phyloP scores from a whole-genome alignment of 2,888 invertebrate species.

The Cephus rjabovi region DNA sequence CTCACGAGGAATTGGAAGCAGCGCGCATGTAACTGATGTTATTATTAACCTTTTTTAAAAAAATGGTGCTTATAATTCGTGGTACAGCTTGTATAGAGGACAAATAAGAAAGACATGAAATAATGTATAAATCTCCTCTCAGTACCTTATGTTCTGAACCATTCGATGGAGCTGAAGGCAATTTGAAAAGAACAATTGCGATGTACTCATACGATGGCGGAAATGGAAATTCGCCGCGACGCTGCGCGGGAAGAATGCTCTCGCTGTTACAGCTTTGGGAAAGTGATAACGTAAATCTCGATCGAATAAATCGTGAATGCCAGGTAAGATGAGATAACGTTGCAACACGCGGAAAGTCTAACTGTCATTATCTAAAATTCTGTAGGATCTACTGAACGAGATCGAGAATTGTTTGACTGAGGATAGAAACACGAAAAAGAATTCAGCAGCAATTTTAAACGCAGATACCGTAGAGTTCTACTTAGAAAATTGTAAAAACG shows the following conservation, averaged over 20 bases:
- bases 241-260: slow-evolving; percentile 55
- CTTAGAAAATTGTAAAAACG: slow-evolving; percentile 48
- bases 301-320: slow-evolving; percentile 58
- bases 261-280: slow-evolving; percentile 62
- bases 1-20: neutral
- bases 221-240: slow-evolving; percentile 50
- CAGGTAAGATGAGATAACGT: slow-evolving; percentile 39
- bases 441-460: slow-evolving; percentile 28
- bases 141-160: slow-evolving; percentile 77
- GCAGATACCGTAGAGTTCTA: slow-evolving; percentile 50
- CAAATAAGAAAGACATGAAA: too few relatives aligned
- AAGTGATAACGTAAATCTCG: slow-evolving; percentile 47
- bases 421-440: slow-evolving; percentile 35
- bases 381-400: slow-evolving; percentile 51
- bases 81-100: too few relatives aligned
- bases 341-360: neutral
- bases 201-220: slow-evolving; percentile 55
- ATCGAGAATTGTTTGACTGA: slow-evolving; percentile 53
- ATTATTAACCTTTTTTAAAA: too few relatives aligned
- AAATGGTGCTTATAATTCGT: too few relatives aligned
- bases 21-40: too few relatives aligned
- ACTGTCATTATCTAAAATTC: neutral
- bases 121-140: slow-evolving; percentile 24
- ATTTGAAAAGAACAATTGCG: slow-evolving; percentile 77
- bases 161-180: slow-evolving; percentile 92